A percentile compares a stretch with the other conserved stretches of the same genome.
Evolutionary conservation across 1,140 invertebrate species (phyloP).

Genomic region (Babylonia areolata): DNA sequence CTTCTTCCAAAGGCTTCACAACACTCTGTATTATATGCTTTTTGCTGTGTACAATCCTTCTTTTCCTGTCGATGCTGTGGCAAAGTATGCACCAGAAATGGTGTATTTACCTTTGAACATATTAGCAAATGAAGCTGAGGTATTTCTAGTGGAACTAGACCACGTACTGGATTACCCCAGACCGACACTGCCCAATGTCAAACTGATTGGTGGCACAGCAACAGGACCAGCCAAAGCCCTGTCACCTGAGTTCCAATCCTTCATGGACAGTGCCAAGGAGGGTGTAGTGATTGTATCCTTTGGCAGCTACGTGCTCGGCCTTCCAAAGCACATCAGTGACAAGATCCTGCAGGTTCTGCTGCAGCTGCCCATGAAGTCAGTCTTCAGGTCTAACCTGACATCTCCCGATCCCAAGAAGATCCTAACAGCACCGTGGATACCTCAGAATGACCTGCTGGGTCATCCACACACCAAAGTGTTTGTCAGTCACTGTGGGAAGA

Average conservation of each 20-base stretch:
- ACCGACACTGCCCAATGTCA: constrained; percentile 52
- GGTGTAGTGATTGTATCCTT: constrained; percentile 53
- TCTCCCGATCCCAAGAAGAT: constrained; percentile 80
- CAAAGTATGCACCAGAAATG: constrained; percentile 35
- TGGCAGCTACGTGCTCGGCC: constrained; percentile 40
- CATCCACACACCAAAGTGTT: constrained; percentile 78
- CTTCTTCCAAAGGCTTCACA: constrained; percentile 36
- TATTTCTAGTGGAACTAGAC: constrained; percentile 49
- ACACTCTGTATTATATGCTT: background rate
- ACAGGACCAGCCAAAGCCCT: constrained; percentile 33
- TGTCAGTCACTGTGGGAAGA: constrained; percentile 85
- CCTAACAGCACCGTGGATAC: constrained; percentile 84
- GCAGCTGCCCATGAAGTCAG: constrained; percentile 27
- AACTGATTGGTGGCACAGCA: constrained; percentile 45
- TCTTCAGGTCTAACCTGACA: constrained; percentile 30
- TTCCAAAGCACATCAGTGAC: constrained; percentile 34
- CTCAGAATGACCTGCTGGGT: constrained; percentile 88
- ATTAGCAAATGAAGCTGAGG: constrained; percentile 19
- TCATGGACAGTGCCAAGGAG: constrained; percentile 43
- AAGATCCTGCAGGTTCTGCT: constrained; percentile 45
- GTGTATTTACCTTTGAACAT: constrained; percentile 21
- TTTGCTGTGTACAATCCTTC: background rate
- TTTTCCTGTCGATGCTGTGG: background rate
- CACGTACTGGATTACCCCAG: constrained; percentile 48
- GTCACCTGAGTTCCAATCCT: constrained; percentile 19